These are phyloP conservation scores for Strigops habroptila DNA, from an alignment of 2,113 vertebrate species.

Conservation along the genomic window DNA sequence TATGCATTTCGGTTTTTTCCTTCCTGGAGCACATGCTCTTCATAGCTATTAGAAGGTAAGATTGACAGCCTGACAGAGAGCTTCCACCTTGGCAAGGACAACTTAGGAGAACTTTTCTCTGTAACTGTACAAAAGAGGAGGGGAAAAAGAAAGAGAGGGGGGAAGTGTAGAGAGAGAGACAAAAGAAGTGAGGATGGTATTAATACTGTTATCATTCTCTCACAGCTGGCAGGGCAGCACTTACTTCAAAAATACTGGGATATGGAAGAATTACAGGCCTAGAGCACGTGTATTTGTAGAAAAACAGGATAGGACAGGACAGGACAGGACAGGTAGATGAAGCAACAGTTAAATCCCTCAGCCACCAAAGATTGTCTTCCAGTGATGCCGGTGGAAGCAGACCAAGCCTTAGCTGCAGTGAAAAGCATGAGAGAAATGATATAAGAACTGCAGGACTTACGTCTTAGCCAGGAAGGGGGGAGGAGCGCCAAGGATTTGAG, in stretches of 20 bases:
- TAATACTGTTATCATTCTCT: neutral
- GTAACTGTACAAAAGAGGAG: neutral
- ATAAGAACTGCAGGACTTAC: neutral
- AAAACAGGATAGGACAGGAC: neutral
- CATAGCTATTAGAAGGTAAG: neutral
- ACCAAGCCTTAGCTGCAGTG: neutral
- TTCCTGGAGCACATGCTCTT: neutral
- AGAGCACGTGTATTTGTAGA: neutral
- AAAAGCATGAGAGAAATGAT: neutral
- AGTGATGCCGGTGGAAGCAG: neutral
- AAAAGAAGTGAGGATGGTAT: neutral
- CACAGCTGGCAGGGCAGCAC: neutral
- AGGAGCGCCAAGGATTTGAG: neutral
- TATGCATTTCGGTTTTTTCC: neutral
- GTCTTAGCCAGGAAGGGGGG: neutral
- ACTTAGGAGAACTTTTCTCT: neutral
- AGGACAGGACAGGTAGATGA: neutral
- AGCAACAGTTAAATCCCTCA: neutral
- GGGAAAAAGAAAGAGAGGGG: neutral
- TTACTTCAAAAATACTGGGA: neutral
- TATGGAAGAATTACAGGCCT: neutral
- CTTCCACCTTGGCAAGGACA: constrained; percentile 19
- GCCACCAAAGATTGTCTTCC: neutral
- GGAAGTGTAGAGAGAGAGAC: neutral
- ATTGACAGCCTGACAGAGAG: constrained; percentile 31